A percentile compares a stretch with the other conserved stretches of the same genome.
Conservation (phyloP, 2,113 vertebrate genomes). For the Morone chrysops region DNA sequence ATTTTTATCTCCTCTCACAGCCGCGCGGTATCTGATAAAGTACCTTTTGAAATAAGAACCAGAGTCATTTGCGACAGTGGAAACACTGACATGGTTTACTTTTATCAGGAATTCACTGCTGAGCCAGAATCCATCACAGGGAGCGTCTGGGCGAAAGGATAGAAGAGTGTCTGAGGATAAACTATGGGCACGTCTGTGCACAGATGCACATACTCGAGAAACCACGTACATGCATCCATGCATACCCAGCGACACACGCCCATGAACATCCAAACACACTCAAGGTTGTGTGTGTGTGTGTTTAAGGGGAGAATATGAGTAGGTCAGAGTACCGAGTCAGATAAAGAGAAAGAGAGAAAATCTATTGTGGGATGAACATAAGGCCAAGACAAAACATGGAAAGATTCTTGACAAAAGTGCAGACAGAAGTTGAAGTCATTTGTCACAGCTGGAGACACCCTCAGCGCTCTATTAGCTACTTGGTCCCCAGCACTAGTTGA, state of each 20-base stretch:
- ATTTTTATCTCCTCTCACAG: constrained; percentile 65
- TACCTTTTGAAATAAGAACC: constrained; percentile 65
- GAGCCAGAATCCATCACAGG: constrained; percentile 35
- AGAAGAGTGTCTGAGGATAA: constrained; percentile 42
- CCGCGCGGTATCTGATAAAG: constrained; percentile 58
- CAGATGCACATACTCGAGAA: constrained; percentile 36
- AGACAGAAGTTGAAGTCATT: constrained; percentile 31
- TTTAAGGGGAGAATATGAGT: constrained; percentile 37
- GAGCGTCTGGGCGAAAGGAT: constrained; percentile 14
- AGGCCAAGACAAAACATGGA: constrained; percentile 16
- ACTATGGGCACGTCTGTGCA: constrained; percentile 22
- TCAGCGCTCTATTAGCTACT: constrained; percentile 13
- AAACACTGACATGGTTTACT: constrained; percentile 59
- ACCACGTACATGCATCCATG: constrained; percentile 22
- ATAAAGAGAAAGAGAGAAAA: constrained; percentile 12
- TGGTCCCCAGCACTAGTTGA: constrained; percentile 7
- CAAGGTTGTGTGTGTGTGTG: background rate
- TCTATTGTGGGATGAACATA: background rate
- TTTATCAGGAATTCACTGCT: constrained; percentile 56
- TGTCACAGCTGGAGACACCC: constrained; percentile 46
- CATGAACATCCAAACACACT: background rate
- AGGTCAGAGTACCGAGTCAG: constrained; percentile 10
- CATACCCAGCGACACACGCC: background rate
- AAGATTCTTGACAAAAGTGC: constrained; percentile 23
- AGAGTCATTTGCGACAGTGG: constrained; percentile 40